Base-by-base conservation (phyloP, 2,888 invertebrate species). In the Cephus nigrinus region DNA sequence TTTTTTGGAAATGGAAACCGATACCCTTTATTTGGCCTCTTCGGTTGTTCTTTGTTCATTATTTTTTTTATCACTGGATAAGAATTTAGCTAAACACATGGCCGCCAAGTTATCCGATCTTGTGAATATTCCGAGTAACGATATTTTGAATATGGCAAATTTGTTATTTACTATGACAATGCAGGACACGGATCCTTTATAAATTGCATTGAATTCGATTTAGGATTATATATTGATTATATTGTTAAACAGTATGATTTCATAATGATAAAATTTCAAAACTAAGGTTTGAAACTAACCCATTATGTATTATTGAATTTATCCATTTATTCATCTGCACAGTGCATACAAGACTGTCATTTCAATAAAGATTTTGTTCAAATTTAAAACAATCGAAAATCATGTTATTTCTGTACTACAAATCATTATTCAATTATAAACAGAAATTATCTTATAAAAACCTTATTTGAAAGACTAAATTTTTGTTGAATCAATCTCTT, bases 1-100 rank as follows among this genome's bases (percentile, higher is more conserved):
- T 77, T 79, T 74, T 73, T 80, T 68, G 15, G 68, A 80, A 12
- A 55, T 84, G 9, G 83, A 86, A 80, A 76, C 81, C 0, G 82
- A 84, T 78, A 75, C 78, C 0, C 76, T 81, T 30, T 84, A 83
- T 78, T 74, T 86, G 34, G 85, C 78, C 0, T 84, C 86, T 9
- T 80, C 82, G 4, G 77, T 86, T 35, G 82, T 86, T 12, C 75
- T 85, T 31, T 83, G 82, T 68, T 80, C 86, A 0, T 80, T 78
- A 11, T 86, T 83, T 69, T 81, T 84, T 33, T 34, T 80, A 5
- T 75, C 77, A 3, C n/a, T 82, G 31, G 79, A 81, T 34, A 78
- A 71, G 11, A 73, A 32, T 0, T 15, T 79, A 4, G 76, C 80
- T 4, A 79, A 80, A 5, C 68, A 55, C 15, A 71, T 82, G 11